These are phyloP conservation scores for Hemicordylus capensis DNA, from an alignment of 2,113 vertebrate species.

Conservation along the genomic window DNA sequence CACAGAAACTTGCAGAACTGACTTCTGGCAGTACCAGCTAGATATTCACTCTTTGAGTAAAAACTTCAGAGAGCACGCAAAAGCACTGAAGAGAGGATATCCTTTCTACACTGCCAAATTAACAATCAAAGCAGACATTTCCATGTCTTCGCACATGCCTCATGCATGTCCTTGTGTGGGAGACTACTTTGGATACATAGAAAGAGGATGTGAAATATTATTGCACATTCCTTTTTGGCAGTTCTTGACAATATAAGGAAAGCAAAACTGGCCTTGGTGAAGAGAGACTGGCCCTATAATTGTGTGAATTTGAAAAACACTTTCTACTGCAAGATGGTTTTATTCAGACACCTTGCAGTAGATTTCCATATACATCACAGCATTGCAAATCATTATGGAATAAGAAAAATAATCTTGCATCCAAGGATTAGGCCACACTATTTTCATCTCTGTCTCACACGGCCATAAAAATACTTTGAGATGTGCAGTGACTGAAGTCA, in stretches of 20 bases:
- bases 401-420: neutral
- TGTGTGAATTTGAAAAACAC: neutral
- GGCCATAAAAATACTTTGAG: neutral
- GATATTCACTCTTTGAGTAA: neutral
- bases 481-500: neutral
- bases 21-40: neutral
- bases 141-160: neutral
- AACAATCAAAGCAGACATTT: neutral
- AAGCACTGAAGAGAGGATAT: neutral
- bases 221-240: neutral
- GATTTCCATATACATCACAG: neutral
- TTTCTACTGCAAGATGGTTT: neutral
- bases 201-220: neutral
- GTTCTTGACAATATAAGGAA: neutral
- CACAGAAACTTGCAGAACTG: neutral
- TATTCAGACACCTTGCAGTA: neutral
- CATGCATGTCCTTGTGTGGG: neutral
- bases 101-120: neutral
- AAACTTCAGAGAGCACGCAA: neutral
- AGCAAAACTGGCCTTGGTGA: neutral
- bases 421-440: neutral
- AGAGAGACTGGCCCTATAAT: neutral
- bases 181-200: neutral
- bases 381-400: neutral
- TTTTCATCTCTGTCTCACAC: neutral